Base-by-base conservation (phyloP, 2,113 vertebrate genomes). In the Chloebia gouldiae region DNA sequence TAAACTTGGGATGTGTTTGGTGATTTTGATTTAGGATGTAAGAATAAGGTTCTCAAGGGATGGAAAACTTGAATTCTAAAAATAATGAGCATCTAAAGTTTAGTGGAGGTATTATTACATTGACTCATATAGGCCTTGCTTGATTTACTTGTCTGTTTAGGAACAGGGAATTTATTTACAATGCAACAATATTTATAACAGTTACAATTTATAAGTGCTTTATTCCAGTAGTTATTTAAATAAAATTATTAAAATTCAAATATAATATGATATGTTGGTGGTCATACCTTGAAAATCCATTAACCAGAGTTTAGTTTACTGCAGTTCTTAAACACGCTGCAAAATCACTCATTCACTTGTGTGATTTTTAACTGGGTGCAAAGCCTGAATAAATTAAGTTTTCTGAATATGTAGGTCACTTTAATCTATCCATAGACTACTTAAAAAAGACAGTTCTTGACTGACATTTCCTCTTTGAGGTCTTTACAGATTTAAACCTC, bases 1-100 rank as follows among this genome's bases (percentile, higher is more conserved):
- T 94, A 96, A 96, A 94, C 86, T 84, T 96, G 95, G 88, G 96
- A 92, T 94, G 88, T 95, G 81, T 96, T 96, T 81, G 86, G 94
- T 96, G 92, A 95, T 81, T 95, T 95, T 95, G 95, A 96, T 94
- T 95, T 93, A 97, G 93, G 77, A 95, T 94, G 92, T 96, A 95
- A 90, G 95, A 95, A 92, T 92, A 87, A 91, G 77, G 64, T 81
- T 93, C 92, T 91, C 78, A 90, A 79, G 92, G 85, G 91, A 79
- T 92, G 88, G 90, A 95, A 96, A 94, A 92, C 19, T 88, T 92
- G 81, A 93, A 95, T 94, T 88, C 87, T 97, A 93, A 94, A 96
- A 95, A 94, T 96, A 97, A 94, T 83, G 68, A 91, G 61, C 85
- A 93, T 85, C 82, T 80, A 47, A 87, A 83, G 10, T 93, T 94